Evolutionary conservation across 2,888 invertebrate genomes (phyloP).

Genomic region (Ormyrus nitidulus): DNA sequence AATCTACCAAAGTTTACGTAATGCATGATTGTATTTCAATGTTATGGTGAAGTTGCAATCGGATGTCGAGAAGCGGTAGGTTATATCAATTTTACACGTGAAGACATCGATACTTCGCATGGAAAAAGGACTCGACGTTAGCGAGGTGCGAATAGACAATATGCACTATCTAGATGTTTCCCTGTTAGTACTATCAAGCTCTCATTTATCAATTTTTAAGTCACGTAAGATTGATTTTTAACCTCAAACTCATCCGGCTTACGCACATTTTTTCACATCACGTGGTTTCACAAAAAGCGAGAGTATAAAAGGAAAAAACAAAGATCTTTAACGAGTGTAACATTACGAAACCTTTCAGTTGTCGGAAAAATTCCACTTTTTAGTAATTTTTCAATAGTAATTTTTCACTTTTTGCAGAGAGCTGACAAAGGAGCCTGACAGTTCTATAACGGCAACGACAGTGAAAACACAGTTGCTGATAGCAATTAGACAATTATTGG

Average conservation of each 20-base stretch:
- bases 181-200: slow-evolving; percentile 70
- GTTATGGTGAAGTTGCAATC: not conserved
- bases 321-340: slow-evolving; percentile 26
- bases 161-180: slow-evolving; percentile 73
- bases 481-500: slow-evolving; percentile 78
- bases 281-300: slow-evolving; percentile 35
- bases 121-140: slow-evolving; percentile 23
- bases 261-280: slow-evolving; percentile 38
- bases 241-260: slow-evolving; percentile 46
- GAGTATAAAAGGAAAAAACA: slow-evolving; percentile 29
- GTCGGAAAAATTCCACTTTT: not conserved
- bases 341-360: slow-evolving; percentile 39
- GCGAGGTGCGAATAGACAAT: slow-evolving; percentile 59
- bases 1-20: slow-evolving; percentile 4
- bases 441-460: slow-evolving; percentile 76
- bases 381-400: slow-evolving; percentile 23
- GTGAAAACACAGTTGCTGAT: slow-evolving; percentile 79
- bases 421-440: slow-evolving; percentile 71
- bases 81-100: not conserved
- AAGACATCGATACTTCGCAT: slow-evolving; percentile 1
- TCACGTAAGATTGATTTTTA: slow-evolving; percentile 56
- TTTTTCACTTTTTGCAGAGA: slow-evolving; percentile 73
- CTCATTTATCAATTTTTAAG: slow-evolving; percentile 49
- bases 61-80: not conserved
- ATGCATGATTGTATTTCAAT: not conserved